phyloP scores from a whole-genome alignment of 2,797 vertebrate species.

The Perodicticus potto region DNA sequence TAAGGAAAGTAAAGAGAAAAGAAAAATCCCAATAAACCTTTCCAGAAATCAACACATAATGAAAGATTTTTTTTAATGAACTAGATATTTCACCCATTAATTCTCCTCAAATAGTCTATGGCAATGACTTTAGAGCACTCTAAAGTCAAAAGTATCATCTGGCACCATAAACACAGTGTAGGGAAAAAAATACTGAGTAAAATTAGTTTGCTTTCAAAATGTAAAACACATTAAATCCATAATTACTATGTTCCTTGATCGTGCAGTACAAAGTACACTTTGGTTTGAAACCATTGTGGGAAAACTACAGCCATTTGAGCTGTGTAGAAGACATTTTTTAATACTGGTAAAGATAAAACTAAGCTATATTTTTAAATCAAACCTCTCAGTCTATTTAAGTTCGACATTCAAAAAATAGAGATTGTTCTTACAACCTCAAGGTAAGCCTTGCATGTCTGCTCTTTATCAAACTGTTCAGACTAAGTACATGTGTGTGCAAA shows the following conservation, averaged over 20 bases:
- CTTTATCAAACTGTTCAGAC: constrained; percentile 10
- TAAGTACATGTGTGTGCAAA: neutral
- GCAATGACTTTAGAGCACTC: neutral
- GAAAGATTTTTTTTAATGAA: neutral
- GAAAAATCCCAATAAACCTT: constrained; percentile 66
- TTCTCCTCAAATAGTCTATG: constrained; percentile 24
- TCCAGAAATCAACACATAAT: neutral
- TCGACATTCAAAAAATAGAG: neutral
- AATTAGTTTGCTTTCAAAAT: constrained; percentile 43
- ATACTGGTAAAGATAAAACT: constrained; percentile 16
- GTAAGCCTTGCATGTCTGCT: neutral
- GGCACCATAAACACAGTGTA: neutral
- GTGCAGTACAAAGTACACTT: neutral
- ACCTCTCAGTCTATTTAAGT: neutral
- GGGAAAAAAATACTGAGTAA: constrained; percentile 33
- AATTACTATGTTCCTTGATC: neutral
- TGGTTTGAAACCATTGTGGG: constrained; percentile 26
- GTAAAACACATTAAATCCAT: constrained; percentile 15
- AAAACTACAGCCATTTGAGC: neutral
- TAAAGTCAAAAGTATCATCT: constrained; percentile 35
- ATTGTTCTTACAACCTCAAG: neutral
- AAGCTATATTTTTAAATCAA: constrained; percentile 10
- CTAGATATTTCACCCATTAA: neutral
- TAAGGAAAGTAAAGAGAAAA: constrained; percentile 71
- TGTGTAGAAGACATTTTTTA: neutral